A percentile compares a stretch with the other conserved stretches of the same genome.
These are phyloP conservation scores for Heliconius aoede DNA, from an alignment of 2,888 invertebrate species.

Conservation along the genomic window DNA sequence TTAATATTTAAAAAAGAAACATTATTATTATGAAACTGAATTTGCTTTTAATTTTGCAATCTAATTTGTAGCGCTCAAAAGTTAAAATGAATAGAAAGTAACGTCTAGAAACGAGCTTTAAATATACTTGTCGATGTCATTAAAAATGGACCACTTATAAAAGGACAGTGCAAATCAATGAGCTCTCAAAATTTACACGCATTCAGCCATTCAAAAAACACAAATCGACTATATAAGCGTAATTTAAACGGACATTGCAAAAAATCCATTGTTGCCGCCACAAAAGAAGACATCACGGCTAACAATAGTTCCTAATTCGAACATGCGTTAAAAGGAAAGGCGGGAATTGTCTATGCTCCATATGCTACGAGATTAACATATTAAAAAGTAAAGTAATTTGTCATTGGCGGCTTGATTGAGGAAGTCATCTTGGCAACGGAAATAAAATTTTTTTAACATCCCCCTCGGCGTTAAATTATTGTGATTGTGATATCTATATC, in stretches of 20 bases:
- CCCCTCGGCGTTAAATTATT: conserved; percentile 71
- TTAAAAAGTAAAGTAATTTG: conserved; percentile 76
- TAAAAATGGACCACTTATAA: conserved; percentile 73
- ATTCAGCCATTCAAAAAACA: conserved; percentile 65
- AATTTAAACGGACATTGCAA: conserved; percentile 74
- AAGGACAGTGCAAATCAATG: conserved; percentile 71
- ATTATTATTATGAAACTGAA: background rate
- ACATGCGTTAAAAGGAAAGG: conserved; percentile 64
- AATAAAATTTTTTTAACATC: conserved; percentile 78
- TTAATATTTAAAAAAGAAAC: background rate
- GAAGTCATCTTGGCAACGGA: conserved; percentile 81
- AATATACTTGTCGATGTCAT: conserved; percentile 56
- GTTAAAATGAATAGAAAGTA: conserved; percentile 8
- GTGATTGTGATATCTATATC: conserved; percentile 60
- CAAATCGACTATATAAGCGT: conserved; percentile 62
- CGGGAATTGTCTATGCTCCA: conserved; percentile 74
- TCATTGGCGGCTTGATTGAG: conserved; percentile 80
- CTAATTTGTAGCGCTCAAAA: background rate
- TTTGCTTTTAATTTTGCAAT: background rate
- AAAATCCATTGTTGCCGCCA: conserved; percentile 75
- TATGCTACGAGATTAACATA: conserved; percentile 79
- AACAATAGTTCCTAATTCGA: conserved; percentile 71
- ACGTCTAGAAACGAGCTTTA: conserved; percentile 54
- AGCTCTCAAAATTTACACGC: conserved; percentile 67
- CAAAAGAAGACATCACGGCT: conserved; percentile 80